Evolutionary conservation across 2,797 vertebrate species (phyloP).

Genomic region (Micrastur ruficollis): DNA sequence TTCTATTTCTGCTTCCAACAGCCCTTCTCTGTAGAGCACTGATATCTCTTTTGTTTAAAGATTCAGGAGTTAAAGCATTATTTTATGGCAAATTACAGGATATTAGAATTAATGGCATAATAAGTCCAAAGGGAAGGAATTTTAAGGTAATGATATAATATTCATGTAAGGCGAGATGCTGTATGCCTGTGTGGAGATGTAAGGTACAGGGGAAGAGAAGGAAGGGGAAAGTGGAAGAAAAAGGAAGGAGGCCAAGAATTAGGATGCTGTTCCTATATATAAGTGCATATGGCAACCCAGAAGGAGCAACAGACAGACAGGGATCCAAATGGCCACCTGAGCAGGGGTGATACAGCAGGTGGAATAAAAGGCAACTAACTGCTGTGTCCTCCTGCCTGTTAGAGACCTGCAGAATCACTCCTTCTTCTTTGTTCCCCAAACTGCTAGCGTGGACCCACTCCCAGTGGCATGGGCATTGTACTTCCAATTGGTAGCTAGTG

Average conservation of each 20-base stretch:
- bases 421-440: rapidly evolving
- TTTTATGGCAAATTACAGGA: slow-evolving; percentile 2
- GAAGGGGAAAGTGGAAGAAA: background rate
- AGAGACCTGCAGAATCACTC: background rate
- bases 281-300: background rate
- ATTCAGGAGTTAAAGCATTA: background rate
- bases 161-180: background rate
- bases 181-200: background rate
- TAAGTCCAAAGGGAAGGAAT: background rate
- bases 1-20: background rate
- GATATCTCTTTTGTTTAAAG: background rate
- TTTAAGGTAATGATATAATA: background rate
- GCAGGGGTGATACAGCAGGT: background rate
- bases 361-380: background rate
- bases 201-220: background rate
- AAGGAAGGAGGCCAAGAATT: background rate
- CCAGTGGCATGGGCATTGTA: rapidly evolving
- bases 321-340: background rate
- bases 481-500: background rate
- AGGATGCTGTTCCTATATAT: background rate
- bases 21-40: background rate
- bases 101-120: background rate
- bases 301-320: background rate
- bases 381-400: background rate
- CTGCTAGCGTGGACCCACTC: background rate